These are phyloP conservation scores for Chymomyza caudatula DNA, from an alignment of 2,888 invertebrate species.

Conservation along the genomic window DNA sequence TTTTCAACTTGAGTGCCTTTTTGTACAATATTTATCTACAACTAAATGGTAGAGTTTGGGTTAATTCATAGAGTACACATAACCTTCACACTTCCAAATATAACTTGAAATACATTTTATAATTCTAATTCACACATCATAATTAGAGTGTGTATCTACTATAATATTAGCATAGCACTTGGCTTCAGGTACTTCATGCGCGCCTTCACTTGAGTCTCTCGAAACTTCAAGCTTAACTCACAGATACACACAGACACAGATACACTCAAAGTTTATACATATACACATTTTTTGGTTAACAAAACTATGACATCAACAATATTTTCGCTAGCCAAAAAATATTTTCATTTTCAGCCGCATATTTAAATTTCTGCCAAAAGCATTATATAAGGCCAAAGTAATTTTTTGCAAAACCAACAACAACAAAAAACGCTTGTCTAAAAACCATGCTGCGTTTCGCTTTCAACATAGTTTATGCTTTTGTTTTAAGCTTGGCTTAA, in stretches of 20 bases:
- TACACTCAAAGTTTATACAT: constrained; percentile 37
- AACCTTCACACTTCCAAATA: background rate
- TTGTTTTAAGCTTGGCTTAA: constrained; percentile 27
- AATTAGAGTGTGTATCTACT: background rate
- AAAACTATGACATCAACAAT: constrained; percentile 55
- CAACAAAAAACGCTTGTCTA: background rate
- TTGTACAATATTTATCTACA: too few species aligned
- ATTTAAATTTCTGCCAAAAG: constrained; percentile 27
- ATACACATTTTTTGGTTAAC: constrained; percentile 35
- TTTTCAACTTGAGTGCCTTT: too few species aligned
- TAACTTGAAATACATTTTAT: background rate
- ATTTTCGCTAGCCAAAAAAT: constrained; percentile 31
- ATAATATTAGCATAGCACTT: background rate
- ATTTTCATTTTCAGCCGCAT: constrained; percentile 11
- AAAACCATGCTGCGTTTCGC: background rate
- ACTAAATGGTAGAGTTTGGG: too few species aligned
- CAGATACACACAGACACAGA: constrained; percentile 11
- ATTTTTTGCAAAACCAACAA: constrained; percentile 22
- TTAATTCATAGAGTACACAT: too few species aligned
- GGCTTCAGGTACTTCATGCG: constrained; percentile 26
- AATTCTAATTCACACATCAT: background rate
- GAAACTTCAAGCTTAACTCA: constrained; percentile 22
- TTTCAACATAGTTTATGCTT: background rate
- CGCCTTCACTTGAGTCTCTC: constrained; percentile 12
- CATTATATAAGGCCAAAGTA: constrained; percentile 22